Evolutionary conservation across 2,888 invertebrate genomes (phyloP).

Genomic region (Rotaria socialis): DNA sequence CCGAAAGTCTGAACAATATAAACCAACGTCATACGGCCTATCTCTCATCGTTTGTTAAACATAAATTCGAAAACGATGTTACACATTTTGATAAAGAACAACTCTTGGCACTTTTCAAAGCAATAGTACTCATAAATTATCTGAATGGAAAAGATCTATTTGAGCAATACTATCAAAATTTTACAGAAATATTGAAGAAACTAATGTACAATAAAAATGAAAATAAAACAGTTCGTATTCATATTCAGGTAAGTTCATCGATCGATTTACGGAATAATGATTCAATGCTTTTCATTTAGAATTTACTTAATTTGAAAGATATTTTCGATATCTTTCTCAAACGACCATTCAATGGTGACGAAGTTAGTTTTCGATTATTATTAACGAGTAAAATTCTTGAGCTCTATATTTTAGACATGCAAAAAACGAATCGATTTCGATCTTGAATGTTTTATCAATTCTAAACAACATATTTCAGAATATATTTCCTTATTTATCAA

Average conservation of each 20-base stretch:
- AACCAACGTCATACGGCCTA: constrained; percentile 96
- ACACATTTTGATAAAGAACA: constrained; percentile 67
- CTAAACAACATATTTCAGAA: not conserved
- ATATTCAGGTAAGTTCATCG: too few species aligned
- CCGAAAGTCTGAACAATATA: constrained; percentile 84
- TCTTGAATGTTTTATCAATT: not conserved
- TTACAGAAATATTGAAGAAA: not conserved
- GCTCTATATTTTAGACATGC: too few species aligned
- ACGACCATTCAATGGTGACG: not conserved
- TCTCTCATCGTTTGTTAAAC: constrained; percentile 94
- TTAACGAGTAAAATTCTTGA: too few species aligned
- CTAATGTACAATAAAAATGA: too few species aligned
- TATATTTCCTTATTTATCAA: not conserved
- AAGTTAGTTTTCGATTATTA: too few species aligned
- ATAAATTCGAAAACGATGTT: constrained; percentile 95
- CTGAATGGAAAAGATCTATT: not conserved
- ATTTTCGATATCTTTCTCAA: not conserved
- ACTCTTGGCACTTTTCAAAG: constrained; percentile 49
- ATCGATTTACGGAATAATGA: too few species aligned
- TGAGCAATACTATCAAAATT: not conserved
- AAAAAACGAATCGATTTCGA: not conserved
- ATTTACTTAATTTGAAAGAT: not conserved
- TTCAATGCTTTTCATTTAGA: not conserved
- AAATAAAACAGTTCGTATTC: too few species aligned
- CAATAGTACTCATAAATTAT: not conserved